Evolutionary conservation across 2,797 vertebrate species (phyloP).

Genomic region (Liparis tanakae): DNA sequence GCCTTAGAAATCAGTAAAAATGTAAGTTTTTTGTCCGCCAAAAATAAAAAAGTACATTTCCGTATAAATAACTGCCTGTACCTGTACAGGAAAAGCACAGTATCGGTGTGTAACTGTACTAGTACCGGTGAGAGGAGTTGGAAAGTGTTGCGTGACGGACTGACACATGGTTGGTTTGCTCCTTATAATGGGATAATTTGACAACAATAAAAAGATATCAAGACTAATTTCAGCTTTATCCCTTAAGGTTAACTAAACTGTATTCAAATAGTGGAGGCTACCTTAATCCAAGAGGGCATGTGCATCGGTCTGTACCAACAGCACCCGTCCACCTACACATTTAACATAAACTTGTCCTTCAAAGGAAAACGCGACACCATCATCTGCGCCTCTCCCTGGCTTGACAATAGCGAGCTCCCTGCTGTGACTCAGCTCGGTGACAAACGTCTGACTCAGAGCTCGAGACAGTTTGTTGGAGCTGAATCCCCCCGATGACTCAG

Average conservation of each 20-base stretch:
- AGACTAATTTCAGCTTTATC: background rate
- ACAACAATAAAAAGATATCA: background rate
- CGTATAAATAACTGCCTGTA: too few species aligned
- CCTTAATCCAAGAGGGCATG: background rate
- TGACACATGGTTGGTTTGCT: background rate
- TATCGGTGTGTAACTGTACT: too few species aligned
- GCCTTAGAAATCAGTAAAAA: too few species aligned
- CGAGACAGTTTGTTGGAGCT: slow-evolving; percentile 47
- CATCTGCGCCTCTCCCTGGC: slow-evolving; percentile 51
- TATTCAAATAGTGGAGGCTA: background rate
- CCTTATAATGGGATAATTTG: background rate
- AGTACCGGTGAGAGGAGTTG: background rate
- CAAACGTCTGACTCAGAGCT: slow-evolving; percentile 65
- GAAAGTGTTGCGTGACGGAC: background rate
- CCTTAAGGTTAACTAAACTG: background rate
- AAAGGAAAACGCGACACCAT: slow-evolving; percentile 42
- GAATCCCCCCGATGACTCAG: slow-evolving; percentile 59
- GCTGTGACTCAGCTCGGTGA: slow-evolving; percentile 62
- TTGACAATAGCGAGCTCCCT: slow-evolving; percentile 30
- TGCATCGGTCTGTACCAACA: background rate
- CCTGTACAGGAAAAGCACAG: too few species aligned
- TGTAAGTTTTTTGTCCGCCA: too few species aligned
- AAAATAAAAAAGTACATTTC: too few species aligned
- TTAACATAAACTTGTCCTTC: slow-evolving; percentile 19
- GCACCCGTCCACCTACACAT: background rate